These are phyloP conservation scores for Tholera decimalis DNA, from an alignment of 2,888 invertebrate genomes.

Conservation along the genomic window DNA sequence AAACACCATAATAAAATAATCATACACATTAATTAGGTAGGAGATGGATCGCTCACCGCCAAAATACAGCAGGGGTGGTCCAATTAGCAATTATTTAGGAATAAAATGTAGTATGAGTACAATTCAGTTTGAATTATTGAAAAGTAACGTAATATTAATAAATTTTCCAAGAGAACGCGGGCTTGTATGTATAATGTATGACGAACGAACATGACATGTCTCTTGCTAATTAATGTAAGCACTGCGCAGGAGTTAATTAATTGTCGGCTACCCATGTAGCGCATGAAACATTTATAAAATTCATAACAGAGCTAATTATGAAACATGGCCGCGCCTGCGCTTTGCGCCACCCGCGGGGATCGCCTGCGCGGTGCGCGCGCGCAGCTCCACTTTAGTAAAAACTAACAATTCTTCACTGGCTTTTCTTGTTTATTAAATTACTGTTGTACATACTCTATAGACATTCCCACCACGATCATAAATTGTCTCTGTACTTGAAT, in stretches of 20 bases:
- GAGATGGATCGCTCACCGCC: slow-evolving; percentile 68
- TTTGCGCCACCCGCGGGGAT: slow-evolving; percentile 86
- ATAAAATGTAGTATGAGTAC: slow-evolving; percentile 56
- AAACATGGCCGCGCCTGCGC: slow-evolving; percentile 81
- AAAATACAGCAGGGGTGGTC: slow-evolving; percentile 78
- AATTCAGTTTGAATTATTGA: slow-evolving; percentile 75
- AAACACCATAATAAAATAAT: slow-evolving; percentile 77
- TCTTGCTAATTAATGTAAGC: slow-evolving; percentile 88
- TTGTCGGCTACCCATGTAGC: slow-evolving; percentile 84
- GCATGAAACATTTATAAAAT: slow-evolving; percentile 90
- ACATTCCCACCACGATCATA: slow-evolving; percentile 68
- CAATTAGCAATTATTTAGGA: slow-evolving; percentile 64
- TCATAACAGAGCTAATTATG: slow-evolving; percentile 90
- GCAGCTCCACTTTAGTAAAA: slow-evolving; percentile 76
- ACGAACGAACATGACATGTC: slow-evolving; percentile 83
- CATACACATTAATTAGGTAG: slow-evolving; percentile 77
- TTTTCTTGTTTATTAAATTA: slow-evolving; percentile 78
- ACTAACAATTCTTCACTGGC: slow-evolving; percentile 75
- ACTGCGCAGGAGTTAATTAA: slow-evolving; percentile 88
- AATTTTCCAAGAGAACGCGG: slow-evolving; percentile 76
- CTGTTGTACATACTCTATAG: slow-evolving; percentile 69
- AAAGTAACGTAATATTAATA: slow-evolving; percentile 76
- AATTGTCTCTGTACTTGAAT: slow-evolving; percentile 66
- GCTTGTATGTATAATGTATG: slow-evolving; percentile 83
- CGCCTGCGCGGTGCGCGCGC: slow-evolving; percentile 72